Evolutionary conservation across 1,140 invertebrate species (phyloP).

Genomic region (Eufriesea mexicana): DNA sequence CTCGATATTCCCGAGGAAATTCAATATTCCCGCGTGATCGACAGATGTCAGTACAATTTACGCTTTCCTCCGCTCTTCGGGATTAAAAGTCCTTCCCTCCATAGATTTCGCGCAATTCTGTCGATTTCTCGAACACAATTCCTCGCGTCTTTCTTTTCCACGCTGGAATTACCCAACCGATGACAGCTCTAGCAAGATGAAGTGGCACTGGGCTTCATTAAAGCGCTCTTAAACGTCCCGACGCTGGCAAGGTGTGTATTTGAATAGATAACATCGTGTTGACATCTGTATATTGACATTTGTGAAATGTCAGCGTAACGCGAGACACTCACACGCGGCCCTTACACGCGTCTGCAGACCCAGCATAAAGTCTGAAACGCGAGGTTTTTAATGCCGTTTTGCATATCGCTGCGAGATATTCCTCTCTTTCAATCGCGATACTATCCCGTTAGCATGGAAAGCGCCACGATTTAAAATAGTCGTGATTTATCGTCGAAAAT

Average conservation of each 20-base stretch:
- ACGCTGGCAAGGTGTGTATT: conserved; percentile 20
- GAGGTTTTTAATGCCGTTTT: background rate
- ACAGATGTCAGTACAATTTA: conserved; percentile 29
- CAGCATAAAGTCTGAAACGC: background rate
- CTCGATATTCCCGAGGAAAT: conserved; percentile 50
- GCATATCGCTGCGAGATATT: background rate
- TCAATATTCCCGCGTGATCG: conserved; percentile 49
- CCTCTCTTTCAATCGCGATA: background rate
- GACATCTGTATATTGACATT: conserved; percentile 52
- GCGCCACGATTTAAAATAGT: too few relatives aligned
- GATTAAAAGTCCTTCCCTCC: background rate
- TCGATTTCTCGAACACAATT: background rate
- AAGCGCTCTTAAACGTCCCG: conserved; percentile 25
- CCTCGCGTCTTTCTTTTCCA: background rate
- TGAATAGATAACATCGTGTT: conserved; percentile 53
- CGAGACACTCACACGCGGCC: background rate
- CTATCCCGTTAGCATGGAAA: background rate
- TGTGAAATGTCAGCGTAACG: conserved; percentile 45
- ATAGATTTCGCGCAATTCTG: background rate
- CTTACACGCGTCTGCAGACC: background rate
- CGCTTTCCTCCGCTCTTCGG: background rate
- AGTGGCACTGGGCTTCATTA: conserved; percentile 23
- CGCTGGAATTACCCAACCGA: background rate
- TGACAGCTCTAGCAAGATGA: background rate
- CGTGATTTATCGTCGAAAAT: background rate